phyloP scores from a whole-genome alignment of 2,113 vertebrate genomes.

The Sarotherodon lohbergeri region DNA sequence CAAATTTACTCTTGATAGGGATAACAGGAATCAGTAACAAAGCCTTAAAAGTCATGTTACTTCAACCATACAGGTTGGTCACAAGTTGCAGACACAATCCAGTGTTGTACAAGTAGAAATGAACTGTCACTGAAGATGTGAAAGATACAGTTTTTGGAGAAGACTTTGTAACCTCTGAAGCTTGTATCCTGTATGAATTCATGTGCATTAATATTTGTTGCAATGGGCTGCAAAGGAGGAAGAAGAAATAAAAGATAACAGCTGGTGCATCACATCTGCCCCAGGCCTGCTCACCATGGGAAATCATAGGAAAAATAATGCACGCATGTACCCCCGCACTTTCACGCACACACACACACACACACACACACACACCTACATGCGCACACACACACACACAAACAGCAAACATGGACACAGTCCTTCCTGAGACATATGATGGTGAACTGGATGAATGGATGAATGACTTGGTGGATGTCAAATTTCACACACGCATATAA shows the following conservation, averaged over 20 bases:
- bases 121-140: background rate
- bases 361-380: background rate
- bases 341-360: background rate
- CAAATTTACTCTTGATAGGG: background rate
- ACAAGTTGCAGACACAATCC: background rate
- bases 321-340: background rate
- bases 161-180: background rate
- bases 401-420: background rate
- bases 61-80: background rate
- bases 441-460: background rate
- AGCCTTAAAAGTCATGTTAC: background rate
- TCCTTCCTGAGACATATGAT: background rate
- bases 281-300: conserved; percentile 16
- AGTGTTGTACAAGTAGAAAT: background rate
- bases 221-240: background rate
- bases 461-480: background rate
- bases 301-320: conserved; percentile 26
- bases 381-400: background rate
- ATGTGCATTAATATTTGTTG: background rate
- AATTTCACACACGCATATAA: background rate
- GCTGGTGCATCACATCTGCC: conserved; percentile 50
- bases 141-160: background rate
- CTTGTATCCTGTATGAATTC: background rate
- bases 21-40: background rate
- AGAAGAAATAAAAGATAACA: conserved; percentile 31